Conservation (phyloP, 92 coral and sea anemone genomes). For the Bergia puertoricense region DNA sequence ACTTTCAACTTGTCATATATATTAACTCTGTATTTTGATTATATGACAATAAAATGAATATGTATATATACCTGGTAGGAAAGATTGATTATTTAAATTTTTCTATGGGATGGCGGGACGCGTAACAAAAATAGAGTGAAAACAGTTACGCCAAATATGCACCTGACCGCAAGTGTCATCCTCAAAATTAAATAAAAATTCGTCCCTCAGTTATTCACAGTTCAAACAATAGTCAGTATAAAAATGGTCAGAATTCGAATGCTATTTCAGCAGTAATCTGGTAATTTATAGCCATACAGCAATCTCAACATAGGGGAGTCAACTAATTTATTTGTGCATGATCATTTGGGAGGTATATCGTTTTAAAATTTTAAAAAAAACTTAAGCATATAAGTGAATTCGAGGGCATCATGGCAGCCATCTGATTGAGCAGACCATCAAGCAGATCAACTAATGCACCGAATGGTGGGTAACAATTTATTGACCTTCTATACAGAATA, state of each 20-base stretch:
- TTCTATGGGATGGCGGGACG: slow-evolving; percentile 12
- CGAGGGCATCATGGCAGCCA: too few relatives aligned
- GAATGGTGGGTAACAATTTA: too few relatives aligned
- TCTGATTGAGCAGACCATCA: too few relatives aligned
- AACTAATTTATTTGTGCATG: not conserved
- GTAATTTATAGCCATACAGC: not conserved
- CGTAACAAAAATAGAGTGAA: not conserved
- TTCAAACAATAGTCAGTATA: too few relatives aligned
- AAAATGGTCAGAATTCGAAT: not conserved
- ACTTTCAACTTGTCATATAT: too few relatives aligned
- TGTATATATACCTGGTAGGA: not conserved
- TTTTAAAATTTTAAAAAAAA: not conserved
- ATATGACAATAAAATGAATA: not conserved
- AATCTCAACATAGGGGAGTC: too few relatives aligned
- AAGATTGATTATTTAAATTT: not conserved
- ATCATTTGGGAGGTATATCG: slow-evolving; percentile 3
- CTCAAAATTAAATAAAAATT: slow-evolving; percentile 6
- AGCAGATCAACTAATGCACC: too few relatives aligned
- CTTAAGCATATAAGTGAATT: too few relatives aligned
- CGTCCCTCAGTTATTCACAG: not conserved
- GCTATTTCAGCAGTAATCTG: slow-evolving; percentile 6
- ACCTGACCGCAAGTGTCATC: not conserved
- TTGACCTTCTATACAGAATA: too few relatives aligned
- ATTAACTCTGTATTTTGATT: too few relatives aligned
- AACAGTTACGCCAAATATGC: not conserved